Percentiles rank a stretch among this genome's conserved stretches.
phyloP scores from a whole-genome alignment of 2,888 invertebrate species.

The Eugnorisma glareosa region DNA sequence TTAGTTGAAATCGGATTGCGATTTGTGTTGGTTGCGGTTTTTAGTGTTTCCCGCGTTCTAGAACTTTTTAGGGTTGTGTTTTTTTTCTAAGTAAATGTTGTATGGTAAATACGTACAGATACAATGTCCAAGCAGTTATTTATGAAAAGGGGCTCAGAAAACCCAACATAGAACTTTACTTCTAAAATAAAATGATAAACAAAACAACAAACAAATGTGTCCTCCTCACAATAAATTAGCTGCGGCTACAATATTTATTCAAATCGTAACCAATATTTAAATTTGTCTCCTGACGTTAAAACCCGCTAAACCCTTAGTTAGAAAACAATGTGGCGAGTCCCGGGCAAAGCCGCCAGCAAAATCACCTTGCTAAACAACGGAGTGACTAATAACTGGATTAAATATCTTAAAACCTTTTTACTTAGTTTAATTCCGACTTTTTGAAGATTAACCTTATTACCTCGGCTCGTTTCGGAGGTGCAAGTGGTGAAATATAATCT shows the following conservation, averaged over 20 bases:
- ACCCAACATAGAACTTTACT: conserved; percentile 15
- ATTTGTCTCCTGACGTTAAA: conserved; percentile 66
- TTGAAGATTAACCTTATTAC: conserved; percentile 76
- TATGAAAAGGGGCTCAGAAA: conserved; percentile 10
- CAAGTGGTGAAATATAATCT: conserved; percentile 68
- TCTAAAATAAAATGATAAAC: conserved; percentile 44
- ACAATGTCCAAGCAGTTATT: conserved; percentile 9
- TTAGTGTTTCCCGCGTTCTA: not conserved
- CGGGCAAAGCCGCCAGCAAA: conserved; percentile 51
- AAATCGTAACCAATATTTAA: conserved; percentile 65
- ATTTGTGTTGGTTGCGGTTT: not conserved
- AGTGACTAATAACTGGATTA: conserved; percentile 78
- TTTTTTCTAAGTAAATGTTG: conserved; percentile 2
- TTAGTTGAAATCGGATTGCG: not conserved
- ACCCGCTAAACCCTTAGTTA: conserved; percentile 70
- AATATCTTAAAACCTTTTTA: conserved; percentile 79
- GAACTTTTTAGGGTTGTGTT: not conserved
- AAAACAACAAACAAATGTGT: conserved; percentile 54
- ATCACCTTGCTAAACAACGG: conserved; percentile 71
- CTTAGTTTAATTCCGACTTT: conserved; percentile 76
- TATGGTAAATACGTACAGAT: conserved; percentile 1
- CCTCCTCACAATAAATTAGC: conserved; percentile 50
- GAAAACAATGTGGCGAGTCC: conserved; percentile 68
- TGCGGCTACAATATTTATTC: conserved; percentile 58
- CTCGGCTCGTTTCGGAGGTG: conserved; percentile 69